Evolutionary conservation across 1,140 invertebrate genomes (phyloP).

Genomic region (Drosophila nasuta): DNA sequence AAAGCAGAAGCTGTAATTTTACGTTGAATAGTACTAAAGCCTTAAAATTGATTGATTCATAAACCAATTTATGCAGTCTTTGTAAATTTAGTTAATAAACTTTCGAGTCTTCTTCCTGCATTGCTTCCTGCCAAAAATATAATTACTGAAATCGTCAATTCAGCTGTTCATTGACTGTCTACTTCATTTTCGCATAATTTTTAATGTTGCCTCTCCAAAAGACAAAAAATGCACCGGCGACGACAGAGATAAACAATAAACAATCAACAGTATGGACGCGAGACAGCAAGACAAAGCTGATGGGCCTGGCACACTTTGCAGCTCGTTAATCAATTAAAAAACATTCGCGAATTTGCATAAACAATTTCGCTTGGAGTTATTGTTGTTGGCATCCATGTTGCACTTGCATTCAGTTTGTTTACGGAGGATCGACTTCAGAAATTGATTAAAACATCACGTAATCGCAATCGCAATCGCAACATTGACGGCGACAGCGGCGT

Average conservation of each 20-base stretch:
- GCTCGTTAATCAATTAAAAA: slow-evolving; percentile 73
- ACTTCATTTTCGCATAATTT: slow-evolving; percentile 12
- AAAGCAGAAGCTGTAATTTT: too few species aligned
- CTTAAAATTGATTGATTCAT: too few species aligned
- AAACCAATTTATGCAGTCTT: too few species aligned
- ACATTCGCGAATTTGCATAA: slow-evolving; percentile 71
- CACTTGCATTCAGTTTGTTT: slow-evolving; percentile 62
- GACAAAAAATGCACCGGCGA: not conserved
- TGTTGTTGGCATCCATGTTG: slow-evolving; percentile 54
- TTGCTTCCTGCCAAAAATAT: too few species aligned
- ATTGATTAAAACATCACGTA: slow-evolving; percentile 82
- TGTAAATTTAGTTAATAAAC: too few species aligned
- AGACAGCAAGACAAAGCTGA: slow-evolving; percentile 9
- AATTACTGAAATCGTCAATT: not conserved
- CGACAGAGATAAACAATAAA: slow-evolving; percentile 25
- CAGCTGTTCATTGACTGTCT: slow-evolving; percentile 1
- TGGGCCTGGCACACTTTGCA: slow-evolving; percentile 53
- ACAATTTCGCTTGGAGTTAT: slow-evolving; percentile 41
- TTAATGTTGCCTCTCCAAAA: slow-evolving; percentile 14
- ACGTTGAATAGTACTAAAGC: too few species aligned
- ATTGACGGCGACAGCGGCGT: slow-evolving; percentile 20
- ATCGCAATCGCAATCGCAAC: slow-evolving; percentile 55
- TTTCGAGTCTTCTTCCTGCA: too few species aligned
- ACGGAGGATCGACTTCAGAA: slow-evolving; percentile 36
- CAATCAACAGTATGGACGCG: slow-evolving; percentile 1